Percentiles rank a stretch among this genome's conserved stretches.
These are phyloP conservation scores for Anastatus disparis DNA, from an alignment of 1,140 invertebrate species.

Conservation along the genomic window DNA sequence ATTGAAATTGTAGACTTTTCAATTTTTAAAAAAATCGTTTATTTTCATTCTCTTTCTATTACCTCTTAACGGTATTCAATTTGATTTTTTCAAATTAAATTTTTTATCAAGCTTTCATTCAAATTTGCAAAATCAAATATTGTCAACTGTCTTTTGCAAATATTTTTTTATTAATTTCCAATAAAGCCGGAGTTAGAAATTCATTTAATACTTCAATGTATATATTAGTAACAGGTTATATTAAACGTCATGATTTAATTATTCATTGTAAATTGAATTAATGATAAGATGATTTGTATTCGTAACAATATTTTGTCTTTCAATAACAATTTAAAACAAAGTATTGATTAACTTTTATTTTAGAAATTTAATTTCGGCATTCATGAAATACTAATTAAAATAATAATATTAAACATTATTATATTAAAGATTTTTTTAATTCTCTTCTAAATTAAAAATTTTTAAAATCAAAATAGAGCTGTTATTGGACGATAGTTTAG, in stretches of 20 bases:
- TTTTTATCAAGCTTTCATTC: not conserved
- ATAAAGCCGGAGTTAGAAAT: not conserved
- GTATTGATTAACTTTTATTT: not conserved
- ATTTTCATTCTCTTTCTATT: not conserved
- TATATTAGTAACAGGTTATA: slow-evolving; percentile 4
- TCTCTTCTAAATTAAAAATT: too few relatives aligned
- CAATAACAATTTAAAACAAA: not conserved
- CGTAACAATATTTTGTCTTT: not conserved
- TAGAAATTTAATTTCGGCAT: too few relatives aligned
- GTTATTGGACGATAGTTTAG: too few relatives aligned
- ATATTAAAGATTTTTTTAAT: too few relatives aligned
- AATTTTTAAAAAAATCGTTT: too few relatives aligned
- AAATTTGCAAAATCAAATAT: not conserved
- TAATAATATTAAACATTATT: too few relatives aligned
- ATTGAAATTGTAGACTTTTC: not conserved
- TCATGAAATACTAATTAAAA: too few relatives aligned
- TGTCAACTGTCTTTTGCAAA: not conserved
- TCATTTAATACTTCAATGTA: not conserved
- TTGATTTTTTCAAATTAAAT: not conserved
- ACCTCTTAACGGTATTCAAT: not conserved
- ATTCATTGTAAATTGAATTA: slow-evolving; percentile 24
- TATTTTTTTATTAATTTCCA: not conserved
- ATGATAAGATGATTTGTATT: slow-evolving; percentile 6
- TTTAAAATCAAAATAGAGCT: too few relatives aligned
- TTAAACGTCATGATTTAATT: slow-evolving; percentile 1